Base-by-base conservation (phyloP, 1,140 invertebrate genomes). In the Penaeus japonicus region DNA sequence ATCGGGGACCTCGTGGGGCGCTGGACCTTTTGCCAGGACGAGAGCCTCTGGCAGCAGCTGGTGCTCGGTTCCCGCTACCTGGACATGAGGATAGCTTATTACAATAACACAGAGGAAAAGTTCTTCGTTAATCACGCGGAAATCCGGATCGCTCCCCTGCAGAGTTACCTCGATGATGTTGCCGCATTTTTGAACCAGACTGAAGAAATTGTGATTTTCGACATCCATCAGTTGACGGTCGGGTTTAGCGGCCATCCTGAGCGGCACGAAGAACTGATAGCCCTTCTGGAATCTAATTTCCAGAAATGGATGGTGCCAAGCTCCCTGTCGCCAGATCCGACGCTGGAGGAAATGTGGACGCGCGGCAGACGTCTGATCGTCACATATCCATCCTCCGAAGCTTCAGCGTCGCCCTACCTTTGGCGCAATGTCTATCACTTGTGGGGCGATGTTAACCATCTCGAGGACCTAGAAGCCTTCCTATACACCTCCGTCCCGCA, bases 391-490 rank as follows among this genome's bases (percentile, higher is more conserved):
- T 91, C 94, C 17, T 81, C 89, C 24, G 84, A 90, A 2, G 91
- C 93, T 2, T 92, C 93, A 10, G 87, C 84, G 10, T 85, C 90
- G n/a, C 73, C 55, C 12, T 80, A 82, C 18, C 89, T 94, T 0
- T 94, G 93, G 93, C 91, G 91, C 27, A 92, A 92, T 18, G 93
- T 94, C 3, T 91, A 92, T 32, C 95, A 95, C 80, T 92, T 94
- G 65, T 95, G 95, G 95, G 94, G 94, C 18, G 93, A 95, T 90
- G 94, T 94, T 10, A 93, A 94, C 79, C 93, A 90, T 2, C 91
- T 94, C 84, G 39, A 92, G 1, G 92, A 93, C 57, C 91, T 95
- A 22, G 93, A 94, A 70, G 90, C 89, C 1, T 94, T 94, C 90
- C 85, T 94, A 0, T 91, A 92, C 53, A 90, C 85, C 22, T 92